Conservation (phyloP, 1,140 invertebrate genomes). For the Macrosteles quadrilineatus region DNA sequence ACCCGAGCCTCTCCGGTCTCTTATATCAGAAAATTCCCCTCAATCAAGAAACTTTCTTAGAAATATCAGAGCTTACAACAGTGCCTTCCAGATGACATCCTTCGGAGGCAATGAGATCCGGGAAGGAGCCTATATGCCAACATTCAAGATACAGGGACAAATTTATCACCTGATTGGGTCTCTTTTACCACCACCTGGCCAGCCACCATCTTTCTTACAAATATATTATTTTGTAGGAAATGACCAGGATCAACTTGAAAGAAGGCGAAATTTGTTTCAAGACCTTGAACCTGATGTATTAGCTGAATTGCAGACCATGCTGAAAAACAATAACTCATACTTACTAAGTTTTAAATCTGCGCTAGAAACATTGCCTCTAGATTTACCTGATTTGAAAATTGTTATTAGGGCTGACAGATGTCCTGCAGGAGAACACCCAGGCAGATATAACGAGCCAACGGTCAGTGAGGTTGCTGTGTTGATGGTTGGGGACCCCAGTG, state of each 20-base stretch:
- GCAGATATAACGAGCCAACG: slow-evolving; percentile 43
- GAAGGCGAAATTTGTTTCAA: slow-evolving; percentile 19
- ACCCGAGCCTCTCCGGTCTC: slow-evolving; percentile 33
- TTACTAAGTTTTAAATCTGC: slow-evolving; percentile 43
- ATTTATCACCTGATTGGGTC: slow-evolving; percentile 47
- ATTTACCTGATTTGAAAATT: slow-evolving; percentile 29
- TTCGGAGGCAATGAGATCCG: slow-evolving; percentile 47
- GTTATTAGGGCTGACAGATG: slow-evolving; percentile 44
- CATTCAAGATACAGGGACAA: slow-evolving; percentile 52
- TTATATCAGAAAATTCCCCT: not conserved
- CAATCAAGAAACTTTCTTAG: not conserved
- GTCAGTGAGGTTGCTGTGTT: slow-evolving; percentile 41
- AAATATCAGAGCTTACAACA: not conserved
- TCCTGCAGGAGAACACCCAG: slow-evolving; percentile 43
- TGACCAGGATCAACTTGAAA: slow-evolving; percentile 34
- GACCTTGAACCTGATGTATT: slow-evolving; percentile 1
- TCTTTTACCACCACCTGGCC: slow-evolving; percentile 42
- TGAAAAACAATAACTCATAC: slow-evolving; percentile 41
- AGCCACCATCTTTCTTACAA: slow-evolving; percentile 47
- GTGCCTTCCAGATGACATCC: slow-evolving; percentile 49
- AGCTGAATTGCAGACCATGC: slow-evolving; percentile 40
- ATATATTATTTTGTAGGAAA: slow-evolving; percentile 51
- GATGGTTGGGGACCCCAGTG: slow-evolving; percentile 42
- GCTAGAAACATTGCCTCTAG: slow-evolving; percentile 37
- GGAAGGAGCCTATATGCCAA: slow-evolving; percentile 46